Percentiles rank a stretch among this genome's conserved stretches.
These are phyloP conservation scores for Hylaeus anthracinus DNA, from an alignment of 1,140 invertebrate species.

Conservation along the genomic window DNA sequence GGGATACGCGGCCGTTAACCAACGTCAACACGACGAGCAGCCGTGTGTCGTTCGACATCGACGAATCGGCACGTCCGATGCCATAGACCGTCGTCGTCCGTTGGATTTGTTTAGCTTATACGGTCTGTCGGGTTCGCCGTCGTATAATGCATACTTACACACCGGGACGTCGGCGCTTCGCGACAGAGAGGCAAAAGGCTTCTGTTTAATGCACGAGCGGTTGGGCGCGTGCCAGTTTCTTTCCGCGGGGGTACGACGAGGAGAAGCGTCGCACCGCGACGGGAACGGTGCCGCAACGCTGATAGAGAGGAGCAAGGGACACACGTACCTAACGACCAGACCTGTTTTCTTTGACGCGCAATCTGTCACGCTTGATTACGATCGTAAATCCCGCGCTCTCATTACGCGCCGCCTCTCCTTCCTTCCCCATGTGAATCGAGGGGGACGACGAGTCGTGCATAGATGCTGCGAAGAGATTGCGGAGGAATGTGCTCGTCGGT, in stretches of 20 bases:
- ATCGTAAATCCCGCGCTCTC: constrained; percentile 38
- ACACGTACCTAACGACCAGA: constrained; percentile 38
- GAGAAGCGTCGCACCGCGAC: constrained; percentile 29
- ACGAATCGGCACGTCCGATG: constrained; percentile 29
- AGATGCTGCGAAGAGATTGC: constrained; percentile 1
- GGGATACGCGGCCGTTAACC: constrained; percentile 37
- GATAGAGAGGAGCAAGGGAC: constrained; percentile 13
- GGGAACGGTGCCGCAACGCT: not conserved
- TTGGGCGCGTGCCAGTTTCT: constrained; percentile 51
- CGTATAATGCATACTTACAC: constrained; percentile 27
- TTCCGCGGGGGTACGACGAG: constrained; percentile 6
- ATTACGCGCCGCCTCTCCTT: not conserved
- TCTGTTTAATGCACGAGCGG: constrained; percentile 34
- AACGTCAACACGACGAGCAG: constrained; percentile 31
- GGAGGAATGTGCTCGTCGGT: not conserved
- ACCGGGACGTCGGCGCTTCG: not conserved
- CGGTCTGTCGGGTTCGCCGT: constrained; percentile 16
- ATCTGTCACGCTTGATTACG: constrained; percentile 49
- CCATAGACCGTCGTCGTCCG: not conserved
- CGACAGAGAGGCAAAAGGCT: constrained; percentile 26
- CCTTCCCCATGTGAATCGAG: not conserved
- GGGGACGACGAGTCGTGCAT: not conserved
- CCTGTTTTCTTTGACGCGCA: constrained; percentile 48
- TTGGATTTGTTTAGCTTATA: constrained; percentile 63
- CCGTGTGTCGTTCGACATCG: constrained; percentile 13